Percentiles rank a stretch among this genome's conserved stretches.
phyloP scores from a whole-genome alignment of 2,113 vertebrate species.

The Eulacestoma nigropectus region DNA sequence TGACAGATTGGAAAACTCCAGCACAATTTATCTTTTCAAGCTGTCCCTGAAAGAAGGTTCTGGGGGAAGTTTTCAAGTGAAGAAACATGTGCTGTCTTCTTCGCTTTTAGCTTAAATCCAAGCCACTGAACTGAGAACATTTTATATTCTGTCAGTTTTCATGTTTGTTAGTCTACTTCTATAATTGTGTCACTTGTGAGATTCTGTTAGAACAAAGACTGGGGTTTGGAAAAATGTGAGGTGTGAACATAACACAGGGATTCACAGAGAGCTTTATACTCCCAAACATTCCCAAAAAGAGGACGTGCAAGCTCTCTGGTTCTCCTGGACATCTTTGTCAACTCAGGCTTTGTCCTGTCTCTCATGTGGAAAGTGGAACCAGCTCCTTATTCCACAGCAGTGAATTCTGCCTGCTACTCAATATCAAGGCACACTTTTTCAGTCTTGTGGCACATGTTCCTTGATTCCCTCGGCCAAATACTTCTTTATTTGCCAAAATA shows the following conservation, averaged over 20 bases:
- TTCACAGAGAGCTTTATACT: neutral
- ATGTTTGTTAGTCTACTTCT: neutral
- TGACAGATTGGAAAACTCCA: conserved; percentile 57
- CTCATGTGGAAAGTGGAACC: neutral
- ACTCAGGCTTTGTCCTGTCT: neutral
- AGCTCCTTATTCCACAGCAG: neutral
- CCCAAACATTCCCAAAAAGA: neutral
- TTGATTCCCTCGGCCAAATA: neutral
- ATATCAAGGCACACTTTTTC: neutral
- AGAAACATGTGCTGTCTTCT: conserved; percentile 2
- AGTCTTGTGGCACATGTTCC: neutral
- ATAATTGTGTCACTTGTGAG: neutral
- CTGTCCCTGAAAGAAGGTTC: conserved; percentile 45
- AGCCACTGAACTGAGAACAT: conserved; percentile 4
- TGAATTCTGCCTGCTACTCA: neutral
- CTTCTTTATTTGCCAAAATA: neutral
- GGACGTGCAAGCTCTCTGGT: neutral
- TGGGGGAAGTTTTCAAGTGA: conserved; percentile 36
- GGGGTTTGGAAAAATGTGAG: neutral
- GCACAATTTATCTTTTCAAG: conserved; percentile 58
- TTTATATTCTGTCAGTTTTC: conserved; percentile 9
- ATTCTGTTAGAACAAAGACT: neutral
- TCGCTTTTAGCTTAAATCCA: conserved; percentile 6
- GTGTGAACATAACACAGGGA: neutral
- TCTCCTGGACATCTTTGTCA: neutral